Conservation (phyloP, 2,797 vertebrate species). For the Pseudochirops cupreus region DNA sequence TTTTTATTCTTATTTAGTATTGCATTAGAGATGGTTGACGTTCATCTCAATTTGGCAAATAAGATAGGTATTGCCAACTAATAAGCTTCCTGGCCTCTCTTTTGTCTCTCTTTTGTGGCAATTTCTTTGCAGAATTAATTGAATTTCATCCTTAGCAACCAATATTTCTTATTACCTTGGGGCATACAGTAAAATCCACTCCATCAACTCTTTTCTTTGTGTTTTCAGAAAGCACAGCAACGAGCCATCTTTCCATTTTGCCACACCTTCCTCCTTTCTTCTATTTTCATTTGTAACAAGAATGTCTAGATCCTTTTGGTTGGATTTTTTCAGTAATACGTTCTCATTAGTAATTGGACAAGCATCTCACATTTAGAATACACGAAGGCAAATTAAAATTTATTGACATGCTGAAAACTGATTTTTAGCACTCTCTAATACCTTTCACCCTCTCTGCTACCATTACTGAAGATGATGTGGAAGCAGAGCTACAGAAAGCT, state of each 20-base stretch:
- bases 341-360: neutral
- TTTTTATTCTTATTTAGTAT: neutral
- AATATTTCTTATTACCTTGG: neutral
- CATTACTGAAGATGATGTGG: neutral
- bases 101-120: neutral
- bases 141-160: neutral
- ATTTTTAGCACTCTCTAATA: neutral
- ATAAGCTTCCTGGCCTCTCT: neutral
- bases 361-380: neutral
- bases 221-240: neutral
- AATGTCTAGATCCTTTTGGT: neutral
- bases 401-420: neutral
- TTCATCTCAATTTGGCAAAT: neutral
- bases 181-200: neutral
- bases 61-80: neutral
- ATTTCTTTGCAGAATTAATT: neutral
- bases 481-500: neutral
- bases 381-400: neutral
- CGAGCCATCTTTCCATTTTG: neutral
- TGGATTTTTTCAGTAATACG: neutral
- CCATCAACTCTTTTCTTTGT: neutral
- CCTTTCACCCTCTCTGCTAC: neutral
- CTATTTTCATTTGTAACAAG: neutral
- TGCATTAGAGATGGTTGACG: neutral
- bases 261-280: neutral